Conservation (phyloP, 2,797 vertebrate species). For the Crocidura indochinensis region DNA sequence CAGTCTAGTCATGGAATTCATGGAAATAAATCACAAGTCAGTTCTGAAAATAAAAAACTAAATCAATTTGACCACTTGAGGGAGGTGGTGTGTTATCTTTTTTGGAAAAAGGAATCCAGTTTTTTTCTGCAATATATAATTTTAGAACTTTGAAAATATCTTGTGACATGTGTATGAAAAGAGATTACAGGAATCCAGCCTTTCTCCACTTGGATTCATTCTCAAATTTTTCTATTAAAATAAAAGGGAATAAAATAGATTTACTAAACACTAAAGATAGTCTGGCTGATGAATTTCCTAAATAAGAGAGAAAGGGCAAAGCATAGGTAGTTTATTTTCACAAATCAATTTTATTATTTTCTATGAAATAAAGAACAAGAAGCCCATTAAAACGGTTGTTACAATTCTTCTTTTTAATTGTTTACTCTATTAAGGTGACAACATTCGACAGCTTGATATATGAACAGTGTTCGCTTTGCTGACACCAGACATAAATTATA, state of each 20-base stretch:
- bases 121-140: conserved; percentile 66
- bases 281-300: conserved; percentile 68
- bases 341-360: conserved; percentile 77
- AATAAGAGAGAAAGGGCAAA: conserved; percentile 64
- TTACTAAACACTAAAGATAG: conserved; percentile 57
- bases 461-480: conserved; percentile 58
- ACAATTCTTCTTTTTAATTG: conserved; percentile 80
- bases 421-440: conserved; percentile 74
- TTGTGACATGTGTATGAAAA: conserved; percentile 78
- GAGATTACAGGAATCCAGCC: conserved; percentile 65
- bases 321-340: conserved; percentile 79
- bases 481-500: conserved; percentile 75
- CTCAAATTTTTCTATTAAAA: conserved; percentile 60
- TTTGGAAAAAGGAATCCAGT: conserved; percentile 67
- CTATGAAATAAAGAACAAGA: conserved; percentile 79
- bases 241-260: conserved; percentile 71
- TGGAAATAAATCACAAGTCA: conserved; percentile 73
- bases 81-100: conserved; percentile 88
- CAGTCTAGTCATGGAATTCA: not conserved
- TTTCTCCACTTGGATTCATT: conserved; percentile 72
- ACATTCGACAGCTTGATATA: conserved; percentile 71
- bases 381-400: conserved; percentile 77
- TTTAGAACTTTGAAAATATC: conserved; percentile 81
- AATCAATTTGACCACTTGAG: conserved; percentile 88
- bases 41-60: conserved; percentile 81